These are phyloP conservation scores for Deroplatys truncata DNA, from an alignment of 2,888 invertebrate species.

Conservation along the genomic window DNA sequence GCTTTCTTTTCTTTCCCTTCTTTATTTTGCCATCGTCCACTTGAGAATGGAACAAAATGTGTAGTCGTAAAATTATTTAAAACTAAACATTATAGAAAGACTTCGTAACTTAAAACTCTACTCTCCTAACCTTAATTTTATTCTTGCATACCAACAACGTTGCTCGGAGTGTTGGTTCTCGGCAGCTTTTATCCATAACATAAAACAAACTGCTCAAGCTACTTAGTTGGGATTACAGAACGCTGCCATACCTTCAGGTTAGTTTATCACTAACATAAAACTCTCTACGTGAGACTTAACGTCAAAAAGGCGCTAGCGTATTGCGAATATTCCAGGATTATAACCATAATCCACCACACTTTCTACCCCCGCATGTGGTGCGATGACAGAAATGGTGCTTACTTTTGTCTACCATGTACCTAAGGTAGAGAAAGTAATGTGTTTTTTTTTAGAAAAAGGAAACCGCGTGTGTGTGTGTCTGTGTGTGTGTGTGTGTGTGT, in stretches of 20 bases:
- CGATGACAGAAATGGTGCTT: neutral
- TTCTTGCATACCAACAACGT: neutral
- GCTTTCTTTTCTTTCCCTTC: no score
- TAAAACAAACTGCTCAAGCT: neutral
- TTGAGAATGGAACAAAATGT: no score
- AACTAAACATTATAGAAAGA: no score
- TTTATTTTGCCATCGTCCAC: no score
- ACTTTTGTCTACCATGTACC: no score
- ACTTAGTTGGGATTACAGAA: neutral
- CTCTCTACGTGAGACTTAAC: neutral
- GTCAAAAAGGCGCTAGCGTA: neutral
- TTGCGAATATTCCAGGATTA: neutral
- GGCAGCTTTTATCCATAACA: neutral
- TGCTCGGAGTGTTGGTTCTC: neutral
- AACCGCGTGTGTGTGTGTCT: no score
- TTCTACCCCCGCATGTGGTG: neutral
- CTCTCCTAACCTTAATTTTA: neutral
- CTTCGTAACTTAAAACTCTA: no score
- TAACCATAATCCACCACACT: neutral
- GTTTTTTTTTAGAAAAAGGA: no score
- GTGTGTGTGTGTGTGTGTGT: no score
- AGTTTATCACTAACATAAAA: neutral
- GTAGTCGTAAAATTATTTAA: no score
- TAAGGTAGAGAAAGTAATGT: no score
- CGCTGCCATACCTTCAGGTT: neutral